Conservation (phyloP, 2,113 vertebrate genomes). For the Oceanodroma tethys region DNA sequence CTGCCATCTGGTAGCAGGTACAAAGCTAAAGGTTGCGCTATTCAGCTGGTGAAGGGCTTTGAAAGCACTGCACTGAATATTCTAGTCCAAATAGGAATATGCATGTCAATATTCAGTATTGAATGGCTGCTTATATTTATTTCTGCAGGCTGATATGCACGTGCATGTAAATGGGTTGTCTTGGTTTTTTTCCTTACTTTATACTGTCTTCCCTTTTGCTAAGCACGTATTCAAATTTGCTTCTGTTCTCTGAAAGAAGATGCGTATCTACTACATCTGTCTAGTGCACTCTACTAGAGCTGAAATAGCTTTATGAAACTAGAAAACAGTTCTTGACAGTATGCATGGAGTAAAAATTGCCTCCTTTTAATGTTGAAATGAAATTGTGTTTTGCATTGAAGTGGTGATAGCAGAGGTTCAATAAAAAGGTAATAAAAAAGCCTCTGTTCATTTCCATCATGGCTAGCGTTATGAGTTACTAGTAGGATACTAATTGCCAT, state of each 20-base stretch:
- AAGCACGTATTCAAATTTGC: not conserved
- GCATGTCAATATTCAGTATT: not conserved
- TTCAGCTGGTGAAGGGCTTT: not conserved
- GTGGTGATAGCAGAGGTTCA: not conserved
- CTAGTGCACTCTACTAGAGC: not conserved
- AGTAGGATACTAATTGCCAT: not conserved
- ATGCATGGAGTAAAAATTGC: not conserved
- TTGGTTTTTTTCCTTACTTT: not conserved
- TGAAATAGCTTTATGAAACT: not conserved
- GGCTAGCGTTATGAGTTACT: not conserved
- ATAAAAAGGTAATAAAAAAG: not conserved
- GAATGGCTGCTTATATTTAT: not conserved
- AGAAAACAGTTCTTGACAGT: not conserved
- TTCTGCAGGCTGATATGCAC: not conserved
- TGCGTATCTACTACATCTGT: not conserved
- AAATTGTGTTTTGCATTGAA: not conserved
- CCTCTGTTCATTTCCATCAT: not conserved
- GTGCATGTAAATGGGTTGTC: not conserved
- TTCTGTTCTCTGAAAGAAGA: not conserved
- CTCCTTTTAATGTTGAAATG: not conserved
- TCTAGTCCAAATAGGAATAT: not conserved
- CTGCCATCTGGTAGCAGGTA: conserved; percentile 8
- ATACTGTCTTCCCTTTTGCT: not conserved
- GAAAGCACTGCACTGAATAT: not conserved
- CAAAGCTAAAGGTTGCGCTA: not conserved